Evolutionary conservation across 2,888 invertebrate species (phyloP).

Genomic region (Leptinotarsa juncta): DNA sequence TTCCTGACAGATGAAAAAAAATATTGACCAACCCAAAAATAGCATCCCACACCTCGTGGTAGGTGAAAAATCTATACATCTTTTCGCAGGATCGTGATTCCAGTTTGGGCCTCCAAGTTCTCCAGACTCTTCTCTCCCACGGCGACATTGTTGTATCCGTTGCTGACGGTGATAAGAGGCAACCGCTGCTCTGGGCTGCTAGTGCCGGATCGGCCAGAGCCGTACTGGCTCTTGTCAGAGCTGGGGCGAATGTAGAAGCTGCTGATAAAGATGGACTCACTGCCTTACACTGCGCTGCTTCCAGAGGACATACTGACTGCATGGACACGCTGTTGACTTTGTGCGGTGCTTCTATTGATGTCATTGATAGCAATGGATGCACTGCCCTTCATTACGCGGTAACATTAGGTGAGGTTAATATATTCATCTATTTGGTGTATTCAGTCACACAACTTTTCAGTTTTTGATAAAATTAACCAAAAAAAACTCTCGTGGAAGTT

Average conservation of each 20-base stretch:
- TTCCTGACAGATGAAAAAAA: no score
- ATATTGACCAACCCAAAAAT: no score
- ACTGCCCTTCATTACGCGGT: slow-evolving; percentile 97
- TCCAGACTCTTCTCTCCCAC: slow-evolving; percentile 81
- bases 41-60: no score
- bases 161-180: slow-evolving; percentile 91
- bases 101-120: slow-evolving; percentile 80
- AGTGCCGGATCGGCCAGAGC: slow-evolving; percentile 96
- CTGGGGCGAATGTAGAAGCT: slow-evolving; percentile 50
- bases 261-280: slow-evolving; percentile 85
- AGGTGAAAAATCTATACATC: not conserved
- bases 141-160: slow-evolving; percentile 86
- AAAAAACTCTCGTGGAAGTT: no score
- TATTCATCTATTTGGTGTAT: no score
- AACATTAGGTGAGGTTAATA: slow-evolving; percentile 71
- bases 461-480: no score
- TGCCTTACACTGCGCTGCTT: slow-evolving; percentile 96
- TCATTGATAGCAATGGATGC: slow-evolving; percentile 93
- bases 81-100: slow-evolving; percentile 59
- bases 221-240: slow-evolving; percentile 80
- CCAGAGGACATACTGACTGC: slow-evolving; percentile 93
- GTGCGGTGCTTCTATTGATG: slow-evolving; percentile 90
- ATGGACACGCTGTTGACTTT: slow-evolving; percentile 88
- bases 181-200: slow-evolving; percentile 97
- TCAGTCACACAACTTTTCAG: no score